Evolutionary conservation across 2,888 invertebrate genomes (phyloP), one percentile per base, ranked within the genome.

Genomic region (Podabrus alpinus): DNA sequence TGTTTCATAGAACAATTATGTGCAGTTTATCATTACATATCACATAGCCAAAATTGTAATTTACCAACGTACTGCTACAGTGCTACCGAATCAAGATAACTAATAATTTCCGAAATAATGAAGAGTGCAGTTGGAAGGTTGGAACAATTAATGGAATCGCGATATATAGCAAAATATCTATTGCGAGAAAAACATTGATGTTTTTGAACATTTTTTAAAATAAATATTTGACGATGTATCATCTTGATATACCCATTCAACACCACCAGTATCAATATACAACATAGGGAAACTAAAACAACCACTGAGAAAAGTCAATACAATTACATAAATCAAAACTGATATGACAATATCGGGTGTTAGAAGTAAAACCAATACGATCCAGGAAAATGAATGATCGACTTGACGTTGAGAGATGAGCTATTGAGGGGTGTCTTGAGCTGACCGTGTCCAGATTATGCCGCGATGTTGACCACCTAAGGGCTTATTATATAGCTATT

Each of bases 281-380:
- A 70, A 68, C 70, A 68, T 69, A 76, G 74, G 78, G 80, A 80
- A 80, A 77, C 80, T 82, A 80, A 81, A 82, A 80, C 78, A 78
- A 78, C 80, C 80, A 82, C 72, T 68, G 77, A 81, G 82, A 84
- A 84, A 84, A 86, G 84, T 85, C 85, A 84, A 86, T 86, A 85
- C 85, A 86, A 86, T 86, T 86, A 86, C 86, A 86, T 86, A 86
- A 86, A 86, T 86, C 86, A 85, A 83, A 78, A 81, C 83, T 84
- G 85, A 85, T 85, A 84, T 83, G 84, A 84, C 85, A 85, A 85
- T 85, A 85, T 85, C 84, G 83, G 85, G 84, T 83, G 85, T 85
- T 85, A 84, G 84, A 82, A 85, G 80, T 84, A 84, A 83, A 84
- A 84, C 85, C 85, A 84, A 85, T 85, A 85, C 84, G 84, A 85